phyloP scores from a whole-genome alignment of 2,113 vertebrate genomes.

The Dasyurus viverrinus region DNA sequence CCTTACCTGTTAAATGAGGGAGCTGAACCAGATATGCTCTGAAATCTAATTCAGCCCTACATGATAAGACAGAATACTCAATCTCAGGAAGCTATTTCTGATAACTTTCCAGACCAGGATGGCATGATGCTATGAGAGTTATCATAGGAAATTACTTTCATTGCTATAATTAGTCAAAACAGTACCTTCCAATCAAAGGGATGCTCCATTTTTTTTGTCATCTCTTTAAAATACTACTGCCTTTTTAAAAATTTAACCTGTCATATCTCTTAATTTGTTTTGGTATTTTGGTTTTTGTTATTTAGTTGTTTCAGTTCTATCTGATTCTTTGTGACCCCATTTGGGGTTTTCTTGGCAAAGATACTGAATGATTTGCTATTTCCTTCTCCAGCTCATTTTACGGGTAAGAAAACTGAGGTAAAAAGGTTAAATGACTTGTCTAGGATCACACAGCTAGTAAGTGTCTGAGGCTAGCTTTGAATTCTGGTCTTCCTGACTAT shows the following conservation, averaged over 20 bases:
- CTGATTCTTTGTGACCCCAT: neutral
- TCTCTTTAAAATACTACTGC: neutral
- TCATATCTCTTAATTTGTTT: neutral
- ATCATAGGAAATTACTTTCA: neutral
- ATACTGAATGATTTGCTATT: neutral
- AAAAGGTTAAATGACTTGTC: too few species aligned
- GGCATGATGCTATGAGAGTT: neutral
- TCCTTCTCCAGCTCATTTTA: neutral
- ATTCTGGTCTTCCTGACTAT: neutral
- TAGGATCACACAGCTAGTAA: neutral
- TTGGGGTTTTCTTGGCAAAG: neutral
- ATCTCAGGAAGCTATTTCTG: neutral
- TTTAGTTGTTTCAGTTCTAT: neutral
- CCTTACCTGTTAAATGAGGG: neutral
- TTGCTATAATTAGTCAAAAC: neutral
- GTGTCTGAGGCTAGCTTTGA: neutral
- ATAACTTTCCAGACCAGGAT: neutral
- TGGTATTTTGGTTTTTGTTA: neutral
- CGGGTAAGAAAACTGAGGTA: neutral
- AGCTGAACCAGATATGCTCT: neutral
- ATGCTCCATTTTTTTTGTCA: neutral
- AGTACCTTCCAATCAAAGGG: neutral
- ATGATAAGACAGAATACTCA: neutral
- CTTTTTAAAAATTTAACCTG: neutral
- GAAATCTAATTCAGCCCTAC: neutral